Evolutionary conservation across 1,140 invertebrate species (phyloP).

Genomic region (Lerema accius): DNA sequence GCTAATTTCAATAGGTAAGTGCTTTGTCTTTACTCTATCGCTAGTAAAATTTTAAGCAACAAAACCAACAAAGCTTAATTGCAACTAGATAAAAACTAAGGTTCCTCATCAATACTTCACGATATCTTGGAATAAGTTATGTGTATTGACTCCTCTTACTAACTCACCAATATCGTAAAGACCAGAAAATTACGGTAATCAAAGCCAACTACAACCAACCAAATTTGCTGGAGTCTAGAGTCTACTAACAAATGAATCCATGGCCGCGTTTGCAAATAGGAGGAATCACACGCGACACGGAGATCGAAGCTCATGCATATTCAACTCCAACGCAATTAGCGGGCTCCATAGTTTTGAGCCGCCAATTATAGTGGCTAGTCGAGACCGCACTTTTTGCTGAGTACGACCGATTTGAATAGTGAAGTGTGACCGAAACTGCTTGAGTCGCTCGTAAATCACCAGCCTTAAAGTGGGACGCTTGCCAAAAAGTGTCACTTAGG

Average conservation of each 20-base stretch:
- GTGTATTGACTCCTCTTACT: no score
- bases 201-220: background rate
- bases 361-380: slow-evolving; percentile 63
- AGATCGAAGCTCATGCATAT: slow-evolving; percentile 64
- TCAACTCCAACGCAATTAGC: slow-evolving; percentile 60
- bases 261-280: slow-evolving; percentile 19
- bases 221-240: background rate
- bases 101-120: no score
- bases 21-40: no score
- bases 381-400: slow-evolving; percentile 52
- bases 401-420: slow-evolving; percentile 41
- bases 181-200: no score
- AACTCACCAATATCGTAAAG: no score
- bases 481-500: slow-evolving; percentile 35
- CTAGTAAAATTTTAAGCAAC: no score
- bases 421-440: slow-evolving; percentile 33
- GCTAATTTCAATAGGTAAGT: no score
- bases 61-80: no score
- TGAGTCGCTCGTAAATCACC: slow-evolving; percentile 32
- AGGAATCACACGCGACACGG: slow-evolving; percentile 33
- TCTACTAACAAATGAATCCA: slow-evolving; percentile 9
- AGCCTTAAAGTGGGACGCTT: slow-evolving; percentile 23
- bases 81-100: no score
- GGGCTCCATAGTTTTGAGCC: slow-evolving; percentile 63
- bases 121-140: no score